Evolutionary conservation across 2,888 invertebrate genomes (phyloP), one percentile per base, ranked within the genome.

Genomic region (Polymixis lichenea): DNA sequence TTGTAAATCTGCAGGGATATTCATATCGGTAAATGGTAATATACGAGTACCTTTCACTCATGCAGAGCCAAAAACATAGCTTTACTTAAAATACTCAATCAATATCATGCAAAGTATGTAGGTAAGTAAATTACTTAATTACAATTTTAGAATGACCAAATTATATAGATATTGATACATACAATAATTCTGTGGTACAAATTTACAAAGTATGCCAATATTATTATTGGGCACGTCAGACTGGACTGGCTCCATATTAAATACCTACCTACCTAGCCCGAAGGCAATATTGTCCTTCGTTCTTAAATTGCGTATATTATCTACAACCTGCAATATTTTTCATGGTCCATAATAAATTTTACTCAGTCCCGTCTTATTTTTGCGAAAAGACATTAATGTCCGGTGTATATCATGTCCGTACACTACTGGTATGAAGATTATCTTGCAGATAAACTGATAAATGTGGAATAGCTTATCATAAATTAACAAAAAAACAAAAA

Each of bases 311-410:
- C 89, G 84, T 89, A 90, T 90, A 91, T 91, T 91, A 88, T 91
- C 91, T 91, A 93, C 92, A 91, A 91, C 91, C 90, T 91, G 91
- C 90, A 90, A 92, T 94, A 93, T 92, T 93, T 94, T 94, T 93
- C 91, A 89, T 89, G 86, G 87, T 82, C 86, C 86, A 90, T 90
- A 92, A 94, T 94, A 94, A 93, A 92, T 94, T 92, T 91, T 87
- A 92, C 89, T 90, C 90, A 90, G 89, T 87, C 86, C 78, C 89
- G 88, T 89, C 67, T 79, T 88, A 80, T 80, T 85, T 87, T 80
- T 77, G 72, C 70, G 80, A 74, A 82, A 86, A 86, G 49, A 77
- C 76, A 73, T 87, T 84, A 87, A 86, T 85, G 88, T 80, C 72
- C 43, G 32, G 65, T 82, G 77, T 86, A 68, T 80, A 78, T 86